These are phyloP conservation scores for Anarsia innoxiella DNA, from an alignment of 2,888 invertebrate genomes.

Conservation along the genomic window DNA sequence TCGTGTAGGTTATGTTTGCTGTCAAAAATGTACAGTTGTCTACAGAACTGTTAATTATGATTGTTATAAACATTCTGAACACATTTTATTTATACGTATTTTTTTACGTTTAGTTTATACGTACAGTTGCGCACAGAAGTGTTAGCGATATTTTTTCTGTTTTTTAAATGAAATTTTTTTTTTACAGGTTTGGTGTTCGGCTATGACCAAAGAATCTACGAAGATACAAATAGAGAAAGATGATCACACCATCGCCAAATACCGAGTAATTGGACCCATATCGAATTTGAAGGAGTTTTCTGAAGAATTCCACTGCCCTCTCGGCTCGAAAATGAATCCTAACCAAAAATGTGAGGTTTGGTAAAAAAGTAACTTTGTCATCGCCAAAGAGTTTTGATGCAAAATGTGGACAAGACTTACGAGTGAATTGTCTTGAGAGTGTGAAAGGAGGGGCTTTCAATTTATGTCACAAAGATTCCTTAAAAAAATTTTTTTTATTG, in stretches of 20 bases:
- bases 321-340: slow-evolving; percentile 90
- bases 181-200: slow-evolving; percentile 89
- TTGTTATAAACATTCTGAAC: too few species aligned
- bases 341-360: slow-evolving; percentile 90
- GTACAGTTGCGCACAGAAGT: too few species aligned
- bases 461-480: not conserved
- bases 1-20: too few species aligned
- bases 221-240: slow-evolving; percentile 94
- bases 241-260: slow-evolving; percentile 92
- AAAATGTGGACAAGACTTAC: too few species aligned
- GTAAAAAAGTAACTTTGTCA: slow-evolving; percentile 56
- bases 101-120: too few species aligned
- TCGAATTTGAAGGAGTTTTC: slow-evolving; percentile 91
- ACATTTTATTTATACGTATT: too few species aligned
- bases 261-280: slow-evolving; percentile 89
- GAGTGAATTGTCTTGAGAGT: too few species aligned
- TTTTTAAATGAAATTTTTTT: too few species aligned
- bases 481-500: not conserved
- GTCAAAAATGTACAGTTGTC: too few species aligned
- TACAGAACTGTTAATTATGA: too few species aligned
- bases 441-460: too few species aligned
- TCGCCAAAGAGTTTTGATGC: not conserved
- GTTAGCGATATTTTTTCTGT: too few species aligned
- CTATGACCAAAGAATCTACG: slow-evolving; percentile 88
- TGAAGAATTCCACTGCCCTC: slow-evolving; percentile 83